Conservation (phyloP, 2,113 vertebrate genomes). For the Dromas ardeola region DNA sequence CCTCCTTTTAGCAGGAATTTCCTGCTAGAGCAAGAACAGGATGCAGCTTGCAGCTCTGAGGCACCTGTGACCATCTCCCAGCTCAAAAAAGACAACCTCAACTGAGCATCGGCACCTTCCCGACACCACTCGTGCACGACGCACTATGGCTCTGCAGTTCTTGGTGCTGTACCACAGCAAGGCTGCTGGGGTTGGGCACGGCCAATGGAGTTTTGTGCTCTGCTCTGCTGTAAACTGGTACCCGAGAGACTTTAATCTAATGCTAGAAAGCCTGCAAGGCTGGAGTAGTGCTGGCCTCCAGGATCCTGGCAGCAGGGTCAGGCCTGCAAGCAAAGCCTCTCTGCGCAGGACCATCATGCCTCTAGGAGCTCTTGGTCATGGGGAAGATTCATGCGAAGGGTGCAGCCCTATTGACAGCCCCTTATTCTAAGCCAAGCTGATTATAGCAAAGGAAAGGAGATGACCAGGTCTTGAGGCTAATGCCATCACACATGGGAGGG, state of each 20-base stretch:
- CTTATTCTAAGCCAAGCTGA: background rate
- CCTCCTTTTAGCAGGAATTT: background rate
- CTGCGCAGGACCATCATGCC: too few species aligned
- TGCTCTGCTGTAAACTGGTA: background rate
- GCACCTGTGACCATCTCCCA: background rate
- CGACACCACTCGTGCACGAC: fast-evolving
- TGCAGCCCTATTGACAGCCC: background rate
- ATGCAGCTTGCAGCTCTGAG: background rate
- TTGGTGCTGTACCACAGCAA: background rate
- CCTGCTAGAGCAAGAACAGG: background rate
- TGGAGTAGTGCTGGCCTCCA: background rate
- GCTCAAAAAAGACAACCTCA: background rate
- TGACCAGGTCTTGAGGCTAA: background rate
- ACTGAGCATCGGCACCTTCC: fast-evolving
- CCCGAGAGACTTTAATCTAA: background rate
- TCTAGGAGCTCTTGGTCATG: background rate
- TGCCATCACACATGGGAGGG: fast-evolving
- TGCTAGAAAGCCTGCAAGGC: background rate
- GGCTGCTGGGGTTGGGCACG: fast-evolving
- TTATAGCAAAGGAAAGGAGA: background rate
- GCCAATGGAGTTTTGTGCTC: background rate
- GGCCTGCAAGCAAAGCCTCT: background rate
- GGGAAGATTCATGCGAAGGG: fast-evolving
- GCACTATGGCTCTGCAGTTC: fast-evolving
- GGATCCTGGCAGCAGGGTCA: background rate